Percentiles rank a stretch among this genome's conserved stretches.
These are phyloP conservation scores for Philonicus albiceps DNA, from an alignment of 2,888 invertebrate species.

Conservation along the genomic window DNA sequence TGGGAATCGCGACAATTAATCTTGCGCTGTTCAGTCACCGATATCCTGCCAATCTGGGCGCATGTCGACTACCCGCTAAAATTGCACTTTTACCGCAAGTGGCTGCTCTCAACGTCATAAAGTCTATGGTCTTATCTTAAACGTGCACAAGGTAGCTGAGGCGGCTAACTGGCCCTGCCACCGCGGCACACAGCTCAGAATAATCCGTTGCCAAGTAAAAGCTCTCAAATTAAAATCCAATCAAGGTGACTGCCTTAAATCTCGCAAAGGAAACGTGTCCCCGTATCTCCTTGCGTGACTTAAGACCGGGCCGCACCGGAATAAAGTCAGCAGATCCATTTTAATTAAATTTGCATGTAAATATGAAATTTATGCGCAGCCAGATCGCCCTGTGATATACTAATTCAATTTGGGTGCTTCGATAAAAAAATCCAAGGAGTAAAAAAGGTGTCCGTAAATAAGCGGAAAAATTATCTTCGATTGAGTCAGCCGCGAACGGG, in stretches of 20 bases:
- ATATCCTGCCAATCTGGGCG: neutral
- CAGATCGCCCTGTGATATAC: slow-evolving; percentile 52
- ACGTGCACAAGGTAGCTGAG: slow-evolving; percentile 3
- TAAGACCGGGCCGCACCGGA: neutral
- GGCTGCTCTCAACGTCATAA: neutral
- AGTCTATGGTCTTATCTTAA: slow-evolving; percentile 24
- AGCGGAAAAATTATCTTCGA: slow-evolving; percentile 11
- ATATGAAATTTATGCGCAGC: slow-evolving; percentile 54
- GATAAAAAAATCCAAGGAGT: slow-evolving; percentile 5
- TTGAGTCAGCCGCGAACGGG: neutral
- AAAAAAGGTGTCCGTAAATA: slow-evolving; percentile 4
- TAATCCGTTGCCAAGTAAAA: neutral
- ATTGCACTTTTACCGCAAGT: neutral
- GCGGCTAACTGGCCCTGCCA: neutral
- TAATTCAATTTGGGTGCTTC: slow-evolving; percentile 52
- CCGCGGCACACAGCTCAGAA: neutral
- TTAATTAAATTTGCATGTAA: slow-evolving; percentile 55
- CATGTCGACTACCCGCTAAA: neutral
- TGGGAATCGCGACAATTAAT: neutral
- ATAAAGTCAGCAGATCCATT: slow-evolving; percentile 44
- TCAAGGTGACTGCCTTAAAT: slow-evolving; percentile 33
- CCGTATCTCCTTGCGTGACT: slow-evolving; percentile 46
- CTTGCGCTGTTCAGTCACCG: neutral
- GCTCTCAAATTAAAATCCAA: slow-evolving; percentile 42
- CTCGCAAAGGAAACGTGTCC: slow-evolving; percentile 25